These are phyloP conservation scores for Butorides virescens DNA, from an alignment of 2,113 vertebrate genomes.

Conservation along the genomic window DNA sequence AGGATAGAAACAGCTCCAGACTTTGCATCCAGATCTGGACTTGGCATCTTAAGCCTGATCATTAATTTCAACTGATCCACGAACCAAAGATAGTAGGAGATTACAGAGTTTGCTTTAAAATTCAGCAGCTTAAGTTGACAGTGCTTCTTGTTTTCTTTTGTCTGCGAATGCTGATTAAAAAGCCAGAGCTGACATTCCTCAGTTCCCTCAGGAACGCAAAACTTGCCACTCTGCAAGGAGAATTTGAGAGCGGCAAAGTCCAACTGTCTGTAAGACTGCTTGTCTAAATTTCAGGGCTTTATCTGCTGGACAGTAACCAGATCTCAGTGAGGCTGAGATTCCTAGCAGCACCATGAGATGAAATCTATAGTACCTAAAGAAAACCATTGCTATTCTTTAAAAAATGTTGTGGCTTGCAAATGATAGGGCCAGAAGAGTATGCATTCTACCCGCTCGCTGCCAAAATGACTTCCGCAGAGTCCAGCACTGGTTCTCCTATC, in stretches of 20 bases:
- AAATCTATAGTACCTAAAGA: not conserved
- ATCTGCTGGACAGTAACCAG: constrained; percentile 37
- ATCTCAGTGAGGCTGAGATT: not conserved
- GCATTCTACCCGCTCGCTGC: not conserved
- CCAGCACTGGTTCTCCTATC: not conserved
- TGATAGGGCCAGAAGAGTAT: not conserved
- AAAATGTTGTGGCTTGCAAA: not conserved
- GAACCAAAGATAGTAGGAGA: not conserved
- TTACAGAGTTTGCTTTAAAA: constrained; percentile 27
- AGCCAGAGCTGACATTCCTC: constrained; percentile 31
- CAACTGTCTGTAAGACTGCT: not conserved
- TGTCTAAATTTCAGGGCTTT: not conserved
- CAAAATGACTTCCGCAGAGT: not conserved
- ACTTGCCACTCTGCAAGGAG: not conserved
- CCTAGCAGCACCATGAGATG: not conserved
- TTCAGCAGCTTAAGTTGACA: constrained; percentile 10
- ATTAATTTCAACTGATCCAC: constrained; percentile 1
- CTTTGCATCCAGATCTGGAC: not conserved
- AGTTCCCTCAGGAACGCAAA: constrained; percentile 14
- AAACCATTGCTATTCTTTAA: not conserved
- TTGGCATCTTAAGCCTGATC: not conserved
- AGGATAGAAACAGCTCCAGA: not conserved
- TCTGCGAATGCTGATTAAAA: constrained; percentile 43
- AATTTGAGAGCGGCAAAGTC: not conserved
- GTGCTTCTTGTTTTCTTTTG: constrained; percentile 39